These are phyloP conservation scores for Cephus rjabovi DNA, from an alignment of 2,888 invertebrate genomes.

Conservation along the genomic window DNA sequence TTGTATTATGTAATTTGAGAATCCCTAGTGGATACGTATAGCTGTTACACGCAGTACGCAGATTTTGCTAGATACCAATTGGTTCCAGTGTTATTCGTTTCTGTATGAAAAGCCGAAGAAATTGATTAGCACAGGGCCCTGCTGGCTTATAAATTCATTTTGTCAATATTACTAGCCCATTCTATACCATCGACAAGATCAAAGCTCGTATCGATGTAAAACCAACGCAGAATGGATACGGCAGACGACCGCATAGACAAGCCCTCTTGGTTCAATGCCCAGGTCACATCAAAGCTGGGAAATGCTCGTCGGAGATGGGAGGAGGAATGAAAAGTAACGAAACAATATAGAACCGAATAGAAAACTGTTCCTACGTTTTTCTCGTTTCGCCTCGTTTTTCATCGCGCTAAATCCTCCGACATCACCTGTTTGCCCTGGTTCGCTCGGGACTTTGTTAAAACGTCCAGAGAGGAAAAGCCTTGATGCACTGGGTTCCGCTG, in stretches of 20 bases:
- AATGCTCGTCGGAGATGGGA: slow-evolving; percentile 31
- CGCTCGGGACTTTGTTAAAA: background rate
- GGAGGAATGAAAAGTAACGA: slow-evolving; percentile 39
- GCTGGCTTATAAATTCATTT: slow-evolving; percentile 28
- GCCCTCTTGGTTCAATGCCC: slow-evolving; percentile 35
- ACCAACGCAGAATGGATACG: slow-evolving; percentile 27
- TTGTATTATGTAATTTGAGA: background rate
- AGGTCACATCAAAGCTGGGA: slow-evolving; percentile 42
- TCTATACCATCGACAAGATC: slow-evolving; percentile 36
- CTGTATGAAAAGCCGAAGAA: background rate
- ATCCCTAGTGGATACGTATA: background rate
- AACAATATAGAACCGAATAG: slow-evolving; percentile 5
- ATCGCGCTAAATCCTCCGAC: background rate
- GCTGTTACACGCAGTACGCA: background rate
- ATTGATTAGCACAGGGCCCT: background rate
- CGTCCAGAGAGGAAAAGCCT: background rate
- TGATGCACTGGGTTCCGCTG: background rate
- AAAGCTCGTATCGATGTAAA: slow-evolving; percentile 42
- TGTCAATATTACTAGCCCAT: slow-evolving; percentile 32
- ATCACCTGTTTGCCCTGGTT: background rate
- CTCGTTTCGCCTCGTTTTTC: background rate
- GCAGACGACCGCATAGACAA: slow-evolving; percentile 21
- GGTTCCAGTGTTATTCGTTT: background rate
- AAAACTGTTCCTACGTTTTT: background rate
- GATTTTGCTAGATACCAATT: background rate